phyloP scores from a whole-genome alignment of 2,888 invertebrate species.

The Philopedon plagiatum region DNA sequence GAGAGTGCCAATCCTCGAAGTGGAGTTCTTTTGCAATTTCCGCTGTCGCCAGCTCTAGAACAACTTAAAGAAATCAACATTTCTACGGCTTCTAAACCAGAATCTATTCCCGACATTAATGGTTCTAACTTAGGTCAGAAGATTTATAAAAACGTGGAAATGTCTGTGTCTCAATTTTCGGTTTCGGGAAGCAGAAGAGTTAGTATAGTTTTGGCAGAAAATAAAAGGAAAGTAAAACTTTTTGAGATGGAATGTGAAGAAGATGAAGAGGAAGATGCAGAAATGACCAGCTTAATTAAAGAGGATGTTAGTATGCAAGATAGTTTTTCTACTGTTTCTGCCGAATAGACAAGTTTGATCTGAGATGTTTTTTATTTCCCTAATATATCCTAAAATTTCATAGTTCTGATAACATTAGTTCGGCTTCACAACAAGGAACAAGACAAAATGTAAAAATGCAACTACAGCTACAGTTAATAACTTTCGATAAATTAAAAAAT shows the following conservation, averaged over 20 bases:
- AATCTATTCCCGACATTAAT: constrained; percentile 69
- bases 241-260: constrained; percentile 96
- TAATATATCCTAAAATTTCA: too few relatives aligned
- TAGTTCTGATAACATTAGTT: too few relatives aligned
- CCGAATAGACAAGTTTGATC: not conserved
- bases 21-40: constrained; percentile 61
- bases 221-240: constrained; percentile 83
- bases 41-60: constrained; percentile 62
- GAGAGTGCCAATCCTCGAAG: constrained; percentile 66
- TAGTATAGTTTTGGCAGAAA: constrained; percentile 87
- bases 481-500: too few relatives aligned
- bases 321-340: constrained; percentile 16
- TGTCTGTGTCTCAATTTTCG: constrained; percentile 79
- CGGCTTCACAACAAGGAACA: too few relatives aligned
- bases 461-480: too few relatives aligned
- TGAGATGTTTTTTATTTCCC: too few relatives aligned
- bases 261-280: constrained; percentile 86
- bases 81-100: constrained; percentile 58
- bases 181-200: constrained; percentile 90
- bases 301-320: constrained; percentile 56
- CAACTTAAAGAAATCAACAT: constrained; percentile 56
- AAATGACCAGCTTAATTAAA: constrained; percentile 61
- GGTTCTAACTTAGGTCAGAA: constrained; percentile 70
- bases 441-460: too few relatives aligned
- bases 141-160: constrained; percentile 75